These are phyloP conservation scores for Climacteris rufus DNA, from an alignment of 2,113 vertebrate genomes.

Conservation along the genomic window DNA sequence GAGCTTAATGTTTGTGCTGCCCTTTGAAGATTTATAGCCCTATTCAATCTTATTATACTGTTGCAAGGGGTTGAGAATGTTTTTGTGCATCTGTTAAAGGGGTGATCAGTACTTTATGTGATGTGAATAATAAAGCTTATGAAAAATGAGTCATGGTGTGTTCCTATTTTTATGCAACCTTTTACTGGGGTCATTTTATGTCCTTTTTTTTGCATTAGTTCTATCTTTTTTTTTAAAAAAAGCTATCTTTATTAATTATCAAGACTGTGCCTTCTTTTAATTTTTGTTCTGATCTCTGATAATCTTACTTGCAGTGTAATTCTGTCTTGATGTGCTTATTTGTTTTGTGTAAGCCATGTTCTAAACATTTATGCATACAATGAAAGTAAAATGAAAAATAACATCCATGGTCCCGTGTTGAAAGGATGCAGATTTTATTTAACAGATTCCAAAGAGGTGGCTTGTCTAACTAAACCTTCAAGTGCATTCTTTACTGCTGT, in stretches of 20 bases:
- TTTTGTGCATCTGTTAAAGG: not conserved
- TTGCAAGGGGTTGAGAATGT: not conserved
- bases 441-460: not conserved
- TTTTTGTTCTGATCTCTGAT: not conserved
- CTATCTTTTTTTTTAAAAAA: not conserved
- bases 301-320: not conserved
- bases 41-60: not conserved
- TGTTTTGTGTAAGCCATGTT: not conserved
- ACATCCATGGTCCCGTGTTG: not conserved
- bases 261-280: not conserved
- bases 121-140: not conserved
- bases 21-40: not conserved
- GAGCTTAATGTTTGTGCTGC: not conserved
- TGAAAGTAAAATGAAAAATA: not conserved
- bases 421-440: not conserved
- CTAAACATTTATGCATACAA: not conserved
- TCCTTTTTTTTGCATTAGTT: not conserved
- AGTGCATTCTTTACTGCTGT: not conserved
- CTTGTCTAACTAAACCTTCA: not conserved
- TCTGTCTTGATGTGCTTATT: not conserved
- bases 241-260: not conserved
- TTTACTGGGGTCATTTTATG: not conserved
- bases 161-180: not conserved
- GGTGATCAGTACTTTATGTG: not conserved
- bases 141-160: not conserved